A percentile compares a stretch with the other conserved stretches of the same genome.
Evolutionary conservation across 2,113 vertebrate species (phyloP).

Genomic region (Hypocryptadius cinnamomeus): DNA sequence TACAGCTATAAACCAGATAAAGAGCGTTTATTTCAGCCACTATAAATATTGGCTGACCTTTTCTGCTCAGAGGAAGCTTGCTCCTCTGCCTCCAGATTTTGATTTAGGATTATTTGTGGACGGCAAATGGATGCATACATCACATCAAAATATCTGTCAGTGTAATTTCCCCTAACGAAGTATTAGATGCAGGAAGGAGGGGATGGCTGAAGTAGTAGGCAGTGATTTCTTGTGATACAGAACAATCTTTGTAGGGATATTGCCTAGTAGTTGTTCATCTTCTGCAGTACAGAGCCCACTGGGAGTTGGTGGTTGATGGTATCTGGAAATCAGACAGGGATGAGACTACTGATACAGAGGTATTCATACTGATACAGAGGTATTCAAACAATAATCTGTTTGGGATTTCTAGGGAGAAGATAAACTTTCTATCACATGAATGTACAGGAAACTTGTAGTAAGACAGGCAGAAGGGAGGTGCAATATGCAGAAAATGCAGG

Average conservation of each 20-base stretch:
- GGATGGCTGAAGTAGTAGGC: not conserved
- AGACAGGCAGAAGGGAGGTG: not conserved
- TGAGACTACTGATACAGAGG: not conserved
- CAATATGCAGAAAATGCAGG: not conserved
- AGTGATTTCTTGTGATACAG: not conserved
- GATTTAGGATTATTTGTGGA: slow-evolving; percentile 36
- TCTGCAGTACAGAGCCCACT: not conserved
- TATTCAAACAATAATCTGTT: not conserved
- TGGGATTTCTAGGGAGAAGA: not conserved
- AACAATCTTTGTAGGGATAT: not conserved
- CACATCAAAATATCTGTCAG: not conserved
- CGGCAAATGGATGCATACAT: slow-evolving; percentile 10
- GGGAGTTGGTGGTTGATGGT: not conserved
- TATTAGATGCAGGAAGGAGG: not conserved
- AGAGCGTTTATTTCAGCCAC: not conserved
- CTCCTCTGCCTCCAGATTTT: not conserved
- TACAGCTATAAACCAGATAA: slow-evolving; percentile 27
- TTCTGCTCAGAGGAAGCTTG: slow-evolving; percentile 12
- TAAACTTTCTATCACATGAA: not conserved
- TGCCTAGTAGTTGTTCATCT: not conserved
- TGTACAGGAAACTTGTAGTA: not conserved
- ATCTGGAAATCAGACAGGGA: not conserved
- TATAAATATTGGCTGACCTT: slow-evolving; percentile 44
- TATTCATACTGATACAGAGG: not conserved
- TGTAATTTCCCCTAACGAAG: not conserved